Evolutionary conservation across 2,797 vertebrate genomes (phyloP).

Genomic region (Sternotherus odoratus): DNA sequence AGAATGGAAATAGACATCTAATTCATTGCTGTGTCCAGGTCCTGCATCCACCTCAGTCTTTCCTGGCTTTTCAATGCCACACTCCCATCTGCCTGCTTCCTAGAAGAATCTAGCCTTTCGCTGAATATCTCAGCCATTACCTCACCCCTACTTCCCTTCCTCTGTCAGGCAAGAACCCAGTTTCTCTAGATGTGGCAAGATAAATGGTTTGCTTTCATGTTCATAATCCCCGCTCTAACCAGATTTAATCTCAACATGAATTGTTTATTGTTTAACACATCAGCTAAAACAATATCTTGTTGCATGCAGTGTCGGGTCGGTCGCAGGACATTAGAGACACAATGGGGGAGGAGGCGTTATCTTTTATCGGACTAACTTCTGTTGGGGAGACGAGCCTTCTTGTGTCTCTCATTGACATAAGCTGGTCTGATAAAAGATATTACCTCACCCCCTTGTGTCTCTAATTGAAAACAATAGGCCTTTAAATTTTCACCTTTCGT

Average conservation of each 20-base stretch:
- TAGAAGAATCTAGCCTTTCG: not conserved
- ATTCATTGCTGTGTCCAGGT: no score
- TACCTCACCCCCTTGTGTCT: not conserved
- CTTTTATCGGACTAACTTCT: not conserved
- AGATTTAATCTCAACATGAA: not conserved
- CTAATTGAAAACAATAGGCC: not conserved
- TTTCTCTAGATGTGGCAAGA: not conserved
- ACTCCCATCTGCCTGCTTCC: not conserved
- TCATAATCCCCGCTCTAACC: slow-evolving; percentile 11
- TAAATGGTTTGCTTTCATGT: not conserved
- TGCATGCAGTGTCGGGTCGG: not conserved
- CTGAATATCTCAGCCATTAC: not conserved
- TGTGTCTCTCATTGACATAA: not conserved
- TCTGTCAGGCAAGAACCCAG: not conserved
- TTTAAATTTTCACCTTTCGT: not conserved
- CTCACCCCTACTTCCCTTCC: not conserved
- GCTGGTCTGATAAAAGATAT: not conserved
- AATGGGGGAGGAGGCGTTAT: accelerated
- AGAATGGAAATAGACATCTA: not conserved
- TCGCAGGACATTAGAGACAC: not conserved
- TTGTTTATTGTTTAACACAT: not conserved
- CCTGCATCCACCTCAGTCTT: not conserved
- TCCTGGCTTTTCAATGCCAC: not conserved
- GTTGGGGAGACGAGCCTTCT: not conserved
- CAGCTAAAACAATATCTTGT: not conserved